Evolutionary conservation across 92 coral and sea anemone genomes (phyloP).

Genomic region (Virgularia gustaviana): DNA sequence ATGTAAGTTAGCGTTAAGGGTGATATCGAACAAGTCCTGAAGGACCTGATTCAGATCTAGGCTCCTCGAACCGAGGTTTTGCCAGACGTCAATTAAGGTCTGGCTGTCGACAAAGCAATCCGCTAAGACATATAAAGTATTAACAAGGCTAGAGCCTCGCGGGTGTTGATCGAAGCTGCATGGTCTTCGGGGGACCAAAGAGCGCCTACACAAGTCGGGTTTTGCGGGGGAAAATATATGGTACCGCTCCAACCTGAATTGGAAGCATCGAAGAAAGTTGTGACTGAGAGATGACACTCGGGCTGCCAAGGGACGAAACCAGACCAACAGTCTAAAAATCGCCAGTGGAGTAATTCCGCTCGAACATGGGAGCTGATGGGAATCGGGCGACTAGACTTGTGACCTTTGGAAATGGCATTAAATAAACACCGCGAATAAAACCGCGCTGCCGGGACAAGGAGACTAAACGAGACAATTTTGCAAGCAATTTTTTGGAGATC

Average conservation of each 20-base stretch:
- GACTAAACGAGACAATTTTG: slow-evolving; percentile 21
- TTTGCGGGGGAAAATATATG: slow-evolving; percentile 1
- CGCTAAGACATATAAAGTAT: background rate
- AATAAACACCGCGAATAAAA: slow-evolving; percentile 8
- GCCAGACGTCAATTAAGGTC: background rate
- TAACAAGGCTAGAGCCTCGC: slow-evolving; percentile 45
- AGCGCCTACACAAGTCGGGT: background rate
- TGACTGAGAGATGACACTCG: slow-evolving; percentile 31
- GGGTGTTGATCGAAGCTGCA: slow-evolving; percentile 31
- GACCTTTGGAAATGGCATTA: slow-evolving; percentile 22
- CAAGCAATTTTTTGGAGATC: slow-evolving; percentile 39
- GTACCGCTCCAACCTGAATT: slow-evolving; percentile 55
- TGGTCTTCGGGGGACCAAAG: slow-evolving; percentile 28
- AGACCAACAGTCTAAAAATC: slow-evolving; percentile 36
- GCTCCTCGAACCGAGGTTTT: background rate
- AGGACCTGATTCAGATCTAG: background rate
- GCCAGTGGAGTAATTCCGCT: slow-evolving; percentile 27
- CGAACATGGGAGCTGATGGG: background rate
- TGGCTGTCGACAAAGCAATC: slow-evolving; percentile 13
- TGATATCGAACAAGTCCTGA: background rate
- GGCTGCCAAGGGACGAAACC: slow-evolving; percentile 54
- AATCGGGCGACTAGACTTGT: background rate
- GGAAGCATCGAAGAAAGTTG: slow-evolving; percentile 45
- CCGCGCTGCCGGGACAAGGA: slow-evolving; percentile 46
- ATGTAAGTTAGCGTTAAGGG: background rate